phyloP scores from a whole-genome alignment of 2,797 vertebrate species.

The Danio kyathit region DNA sequence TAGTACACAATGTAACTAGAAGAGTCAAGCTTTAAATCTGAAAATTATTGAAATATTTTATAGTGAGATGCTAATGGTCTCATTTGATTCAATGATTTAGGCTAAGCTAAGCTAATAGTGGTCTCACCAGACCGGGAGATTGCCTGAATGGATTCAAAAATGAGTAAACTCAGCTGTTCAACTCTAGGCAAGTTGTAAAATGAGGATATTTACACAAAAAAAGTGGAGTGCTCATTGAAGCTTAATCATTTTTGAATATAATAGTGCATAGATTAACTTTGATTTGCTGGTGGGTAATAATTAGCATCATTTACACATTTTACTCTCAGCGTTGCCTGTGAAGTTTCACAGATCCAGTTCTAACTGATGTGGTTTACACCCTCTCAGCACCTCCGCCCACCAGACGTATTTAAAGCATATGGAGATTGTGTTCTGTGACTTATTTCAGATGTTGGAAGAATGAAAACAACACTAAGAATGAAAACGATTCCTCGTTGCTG shows the following conservation, averaged over 20 bases:
- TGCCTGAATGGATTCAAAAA: no score
- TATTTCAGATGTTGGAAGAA: background rate
- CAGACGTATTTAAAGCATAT: background rate
- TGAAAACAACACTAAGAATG: background rate
- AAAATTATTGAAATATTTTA: no score
- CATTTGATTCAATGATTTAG: no score
- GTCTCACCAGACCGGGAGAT: no score
- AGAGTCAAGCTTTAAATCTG: no score
- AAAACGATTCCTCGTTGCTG: background rate
- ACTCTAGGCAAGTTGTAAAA: no score
- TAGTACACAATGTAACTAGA: no score
- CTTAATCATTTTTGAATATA: background rate
- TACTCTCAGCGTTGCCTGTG: background rate
- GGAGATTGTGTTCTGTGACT: background rate
- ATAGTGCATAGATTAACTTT: background rate
- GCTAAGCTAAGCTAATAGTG: no score
- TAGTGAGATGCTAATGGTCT: no score
- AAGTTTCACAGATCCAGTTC: background rate
- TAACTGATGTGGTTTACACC: background rate
- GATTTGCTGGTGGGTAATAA: background rate
- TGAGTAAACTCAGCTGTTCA: no score
- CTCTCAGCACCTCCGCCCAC: conserved; percentile 4
- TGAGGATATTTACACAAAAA: no score
- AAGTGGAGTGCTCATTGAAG: background rate
- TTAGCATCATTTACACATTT: background rate